Conservation (phyloP, 2,113 vertebrate genomes). For the cattle (Bos taurus) region ARS-UCD2.0 NC_037355.1:6766501-6767000, state of each 20-base stretch:
- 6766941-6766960: accelerated
- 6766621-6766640: too few species aligned
- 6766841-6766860: background rate
- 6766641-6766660: background rate
- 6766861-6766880: background rate
- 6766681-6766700: accelerated
- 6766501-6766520: background rate
- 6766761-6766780: background rate
- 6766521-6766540: background rate
- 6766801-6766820: background rate
- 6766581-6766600: background rate
- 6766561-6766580: background rate
- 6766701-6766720: background rate
- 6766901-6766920: background rate
- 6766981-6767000: background rate
- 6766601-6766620: background rate
- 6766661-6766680: background rate
- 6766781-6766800: background rate
- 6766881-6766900: background rate
- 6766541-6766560: too few species aligned
- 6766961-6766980: background rate
- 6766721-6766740: background rate
- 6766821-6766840: background rate
- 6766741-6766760: background rate
- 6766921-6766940: background rate